phyloP scores from a whole-genome alignment of 2,797 vertebrate genomes.

The Dryobates pubescens region DNA sequence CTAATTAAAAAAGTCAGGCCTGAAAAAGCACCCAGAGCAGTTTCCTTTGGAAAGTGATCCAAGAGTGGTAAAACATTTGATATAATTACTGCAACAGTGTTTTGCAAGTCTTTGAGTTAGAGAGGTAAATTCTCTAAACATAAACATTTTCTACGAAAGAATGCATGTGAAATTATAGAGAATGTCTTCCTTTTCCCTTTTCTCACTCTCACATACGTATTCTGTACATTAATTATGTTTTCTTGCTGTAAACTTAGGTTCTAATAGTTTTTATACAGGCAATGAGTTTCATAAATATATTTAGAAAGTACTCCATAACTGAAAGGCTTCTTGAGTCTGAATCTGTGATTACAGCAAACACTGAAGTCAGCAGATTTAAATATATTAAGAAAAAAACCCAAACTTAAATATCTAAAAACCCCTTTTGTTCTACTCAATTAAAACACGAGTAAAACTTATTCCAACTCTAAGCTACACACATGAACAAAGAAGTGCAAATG shows the following conservation, averaged over 20 bases:
- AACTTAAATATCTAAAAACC: not conserved
- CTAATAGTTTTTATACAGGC: not conserved
- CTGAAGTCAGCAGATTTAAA: not conserved
- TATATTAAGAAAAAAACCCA: not conserved
- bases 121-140: not conserved
- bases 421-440: not conserved
- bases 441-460: not conserved
- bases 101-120: not conserved
- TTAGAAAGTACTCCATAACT: not conserved
- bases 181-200: not conserved
- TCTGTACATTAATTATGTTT: not conserved
- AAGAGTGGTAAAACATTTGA: not conserved
- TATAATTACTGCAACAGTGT: not conserved
- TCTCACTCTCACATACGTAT: not conserved
- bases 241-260: not conserved
- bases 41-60: not conserved
- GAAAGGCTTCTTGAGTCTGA: not conserved
- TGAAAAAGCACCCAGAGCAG: not conserved
- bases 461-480: not conserved
- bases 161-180: not conserved
- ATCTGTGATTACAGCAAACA: not conserved
- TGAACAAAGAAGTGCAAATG: not conserved
- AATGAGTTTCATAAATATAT: not conserved
- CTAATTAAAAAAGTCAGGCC: not conserved
- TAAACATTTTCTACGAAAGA: not conserved